Percentiles rank a stretch among this genome's conserved stretches.
Conservation (phyloP, 2,113 vertebrate species). For the Geococcyx californianus region DNA sequence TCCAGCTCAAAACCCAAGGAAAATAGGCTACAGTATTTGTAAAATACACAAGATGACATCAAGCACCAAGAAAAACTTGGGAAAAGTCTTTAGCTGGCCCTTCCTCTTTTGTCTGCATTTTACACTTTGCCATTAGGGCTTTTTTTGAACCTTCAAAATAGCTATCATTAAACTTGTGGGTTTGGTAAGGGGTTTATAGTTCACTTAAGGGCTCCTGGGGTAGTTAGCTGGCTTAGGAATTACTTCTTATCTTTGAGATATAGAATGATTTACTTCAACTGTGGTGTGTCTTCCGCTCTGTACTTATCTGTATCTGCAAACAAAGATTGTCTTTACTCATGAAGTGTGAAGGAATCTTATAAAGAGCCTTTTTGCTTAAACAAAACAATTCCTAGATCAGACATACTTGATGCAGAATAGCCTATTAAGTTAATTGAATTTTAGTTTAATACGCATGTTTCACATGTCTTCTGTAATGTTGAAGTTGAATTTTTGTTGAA, state of each 20-base stretch:
- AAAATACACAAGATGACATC: rapidly evolving
- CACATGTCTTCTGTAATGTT: conserved; percentile 29
- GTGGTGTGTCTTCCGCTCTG: neutral
- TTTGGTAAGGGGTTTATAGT: neutral
- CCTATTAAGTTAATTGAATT: neutral
- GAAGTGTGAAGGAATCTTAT: neutral
- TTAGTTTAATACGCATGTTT: neutral
- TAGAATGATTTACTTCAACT: conserved; percentile 53
- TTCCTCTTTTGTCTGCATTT: neutral
- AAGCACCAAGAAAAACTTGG: neutral
- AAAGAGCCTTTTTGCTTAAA: neutral
- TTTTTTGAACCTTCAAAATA: neutral
- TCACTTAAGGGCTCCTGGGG: conserved; percentile 18
- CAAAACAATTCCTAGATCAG: neutral
- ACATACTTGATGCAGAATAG: neutral
- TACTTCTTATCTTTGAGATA: conserved; percentile 53
- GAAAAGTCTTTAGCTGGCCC: neutral
- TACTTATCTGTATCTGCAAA: neutral
- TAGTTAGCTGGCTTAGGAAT: conserved; percentile 51
- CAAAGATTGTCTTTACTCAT: neutral
- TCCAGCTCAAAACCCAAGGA: neutral
- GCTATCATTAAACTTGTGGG: neutral
- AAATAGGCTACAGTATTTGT: neutral
- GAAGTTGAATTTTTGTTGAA: conserved; percentile 18
- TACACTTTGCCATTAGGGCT: neutral